These are phyloP conservation scores for Anadara kagoshimensis DNA, from an alignment of 1,140 invertebrate species.

Conservation along the genomic window DNA sequence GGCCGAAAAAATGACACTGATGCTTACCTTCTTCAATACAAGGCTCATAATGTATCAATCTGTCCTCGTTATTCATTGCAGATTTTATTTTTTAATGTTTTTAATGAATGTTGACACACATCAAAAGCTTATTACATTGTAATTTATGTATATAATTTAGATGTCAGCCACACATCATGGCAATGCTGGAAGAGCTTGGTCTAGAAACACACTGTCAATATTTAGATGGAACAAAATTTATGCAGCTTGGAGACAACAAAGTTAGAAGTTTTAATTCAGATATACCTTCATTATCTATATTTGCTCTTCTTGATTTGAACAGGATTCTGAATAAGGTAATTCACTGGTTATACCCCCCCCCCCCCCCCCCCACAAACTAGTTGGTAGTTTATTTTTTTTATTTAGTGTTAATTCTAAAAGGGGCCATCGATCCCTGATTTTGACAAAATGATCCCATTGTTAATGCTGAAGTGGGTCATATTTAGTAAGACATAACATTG, in stretches of 20 bases:
- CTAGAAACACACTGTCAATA: constrained; percentile 68
- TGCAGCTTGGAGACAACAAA: constrained; percentile 62
- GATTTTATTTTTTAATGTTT: background rate
- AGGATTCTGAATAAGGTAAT: background rate
- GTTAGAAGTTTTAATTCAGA: constrained; percentile 61
- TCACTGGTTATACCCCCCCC: background rate
- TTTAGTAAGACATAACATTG: no score
- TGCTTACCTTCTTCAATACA: no score
- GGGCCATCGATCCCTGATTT: background rate
- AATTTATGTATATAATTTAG: constrained; percentile 43
- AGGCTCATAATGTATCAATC: no score
- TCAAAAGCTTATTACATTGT: background rate
- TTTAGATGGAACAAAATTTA: constrained; percentile 67
- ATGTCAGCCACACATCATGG: constrained; percentile 66
- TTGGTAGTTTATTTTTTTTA: background rate
- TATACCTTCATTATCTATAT: constrained; percentile 70
- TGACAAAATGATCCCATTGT: no score
- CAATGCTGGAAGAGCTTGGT: constrained; percentile 65
- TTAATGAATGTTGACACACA: background rate
- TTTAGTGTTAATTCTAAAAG: background rate
- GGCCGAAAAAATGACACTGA: no score
- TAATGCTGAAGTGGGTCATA: no score
- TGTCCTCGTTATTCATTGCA: background rate
- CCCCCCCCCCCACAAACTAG: no score
- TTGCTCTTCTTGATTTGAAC: constrained; percentile 69